Percentiles rank a stretch among this genome's conserved stretches.
These are phyloP conservation scores for Emydocephalus ijimae DNA, from an alignment of 2,113 vertebrate species.

Conservation along the genomic window DNA sequence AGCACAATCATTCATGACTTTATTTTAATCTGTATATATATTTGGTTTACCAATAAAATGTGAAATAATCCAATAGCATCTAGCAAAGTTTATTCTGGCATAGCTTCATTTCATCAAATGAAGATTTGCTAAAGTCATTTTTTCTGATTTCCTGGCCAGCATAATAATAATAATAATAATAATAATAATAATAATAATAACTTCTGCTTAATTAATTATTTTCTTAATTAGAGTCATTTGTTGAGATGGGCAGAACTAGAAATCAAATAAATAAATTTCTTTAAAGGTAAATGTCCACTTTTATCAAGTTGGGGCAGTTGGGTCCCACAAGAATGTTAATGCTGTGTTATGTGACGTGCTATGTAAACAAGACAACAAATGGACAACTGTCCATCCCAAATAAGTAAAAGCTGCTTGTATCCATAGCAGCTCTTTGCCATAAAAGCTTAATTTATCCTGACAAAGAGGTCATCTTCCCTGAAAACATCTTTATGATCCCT, in stretches of 20 bases:
- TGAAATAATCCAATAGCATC: background rate
- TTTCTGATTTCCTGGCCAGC: background rate
- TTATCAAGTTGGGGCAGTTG: background rate
- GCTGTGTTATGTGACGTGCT: background rate
- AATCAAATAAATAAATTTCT: background rate
- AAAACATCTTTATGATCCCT: constrained; percentile 67
- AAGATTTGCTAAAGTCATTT: background rate
- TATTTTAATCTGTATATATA: background rate
- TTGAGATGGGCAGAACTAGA: background rate
- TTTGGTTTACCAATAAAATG: background rate
- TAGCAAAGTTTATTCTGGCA: background rate
- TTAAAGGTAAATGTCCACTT: background rate
- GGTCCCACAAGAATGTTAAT: background rate
- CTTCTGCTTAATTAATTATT: background rate
- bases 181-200: background rate
- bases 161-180: background rate
- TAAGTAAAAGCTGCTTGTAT: constrained; percentile 47
- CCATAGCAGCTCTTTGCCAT: constrained; percentile 66
- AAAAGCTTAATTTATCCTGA: constrained; percentile 62
- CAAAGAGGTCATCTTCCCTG: constrained; percentile 68
- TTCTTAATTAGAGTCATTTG: background rate
- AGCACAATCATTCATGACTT: background rate
- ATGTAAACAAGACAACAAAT: background rate
- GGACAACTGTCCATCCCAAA: constrained; percentile 30
- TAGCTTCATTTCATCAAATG: background rate